phyloP scores from a whole-genome alignment of 2,888 invertebrate species.

The Erebia epiphron region DNA sequence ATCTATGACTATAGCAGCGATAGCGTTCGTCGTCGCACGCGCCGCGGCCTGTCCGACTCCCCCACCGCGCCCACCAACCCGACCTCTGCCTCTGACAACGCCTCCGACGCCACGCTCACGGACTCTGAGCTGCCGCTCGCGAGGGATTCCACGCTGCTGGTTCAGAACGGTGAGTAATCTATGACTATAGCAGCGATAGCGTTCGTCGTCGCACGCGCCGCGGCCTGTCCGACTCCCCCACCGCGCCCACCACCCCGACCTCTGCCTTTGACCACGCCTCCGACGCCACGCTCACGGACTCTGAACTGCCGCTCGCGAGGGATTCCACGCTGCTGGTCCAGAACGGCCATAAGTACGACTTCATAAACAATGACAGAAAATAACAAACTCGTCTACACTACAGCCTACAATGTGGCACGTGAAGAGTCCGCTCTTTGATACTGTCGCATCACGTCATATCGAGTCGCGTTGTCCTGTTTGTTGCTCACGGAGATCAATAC shows the following conservation, averaged over 20 bases:
- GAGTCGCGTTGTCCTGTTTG: too few species aligned
- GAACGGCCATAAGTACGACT: too few species aligned
- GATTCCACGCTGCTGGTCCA: constrained; percentile 92
- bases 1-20: constrained; percentile 71
- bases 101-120: constrained; percentile 92
- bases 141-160: constrained; percentile 90
- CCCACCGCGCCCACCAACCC: constrained; percentile 86
- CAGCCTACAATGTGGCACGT: too few species aligned
- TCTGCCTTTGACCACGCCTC: constrained; percentile 90
- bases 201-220: constrained; percentile 81
- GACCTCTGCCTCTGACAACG: constrained; percentile 89
- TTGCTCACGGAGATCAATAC: too few species aligned
- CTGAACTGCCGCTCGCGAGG: constrained; percentile 91
- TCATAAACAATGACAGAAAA: too few species aligned
- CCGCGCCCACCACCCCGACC: constrained; percentile 84
- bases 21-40: constrained; percentile 82
- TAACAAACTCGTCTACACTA: too few species aligned
- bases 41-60: constrained; percentile 88
- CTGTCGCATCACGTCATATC: too few species aligned
- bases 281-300: constrained; percentile 92
- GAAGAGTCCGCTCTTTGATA: too few species aligned
- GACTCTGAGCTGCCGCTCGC: constrained; percentile 92
- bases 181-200: constrained; percentile 79
- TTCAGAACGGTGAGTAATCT: constrained; percentile 89
- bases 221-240: constrained; percentile 90